Base-by-base conservation (phyloP, 2,113 vertebrate genomes). In the Thymallus thymallus region DNA sequence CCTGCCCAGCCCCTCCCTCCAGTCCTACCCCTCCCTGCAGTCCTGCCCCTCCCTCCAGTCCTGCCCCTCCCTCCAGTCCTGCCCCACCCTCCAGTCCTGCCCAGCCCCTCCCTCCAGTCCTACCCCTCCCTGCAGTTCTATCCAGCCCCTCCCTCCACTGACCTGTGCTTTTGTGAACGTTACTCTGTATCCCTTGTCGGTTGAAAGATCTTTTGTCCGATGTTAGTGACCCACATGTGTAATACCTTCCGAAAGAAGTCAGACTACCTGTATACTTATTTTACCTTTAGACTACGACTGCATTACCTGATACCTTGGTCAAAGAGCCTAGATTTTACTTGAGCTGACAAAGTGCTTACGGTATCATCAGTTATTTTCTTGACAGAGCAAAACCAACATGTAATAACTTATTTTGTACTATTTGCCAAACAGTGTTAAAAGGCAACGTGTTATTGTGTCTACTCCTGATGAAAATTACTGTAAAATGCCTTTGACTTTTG, bases 141-240 rank as follows among this genome's bases (percentile, higher is more conserved):
- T 0, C 35, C 88, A 3, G 80, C 88, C 90, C 41, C 61, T 16
- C 78, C 74, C 86, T 41, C 90, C 87, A 90, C 93, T 92, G 72
- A 93, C 92, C 94, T 93, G 94, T 96, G 96, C 95, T 97, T 96
- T 95, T 88, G 96, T 97, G 94, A 96, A 95, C 89, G 92, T 96
- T 95, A 93, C 94, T 95, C 92, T 95, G 95, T 97, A 94, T 93
- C 93, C 94, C 92, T 93, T 79, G 95, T 95, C 93, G 94, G 94
- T 94, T 93, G 94, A 94, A 95, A 93, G 93, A 92, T 95, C 93
- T 93, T 94, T 94, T 95, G 95, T 96, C 95, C 87, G 90, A 94
- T 95, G 95, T 96, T 94, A 95, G 96, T 97, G 94, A 94, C 90
- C 94, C 95, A 96, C 94, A 94, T 79, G 93, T 96, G 95, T 96